These are phyloP conservation scores for Bombyx huttoni DNA, from an alignment of 2,888 invertebrate species.

Conservation along the genomic window DNA sequence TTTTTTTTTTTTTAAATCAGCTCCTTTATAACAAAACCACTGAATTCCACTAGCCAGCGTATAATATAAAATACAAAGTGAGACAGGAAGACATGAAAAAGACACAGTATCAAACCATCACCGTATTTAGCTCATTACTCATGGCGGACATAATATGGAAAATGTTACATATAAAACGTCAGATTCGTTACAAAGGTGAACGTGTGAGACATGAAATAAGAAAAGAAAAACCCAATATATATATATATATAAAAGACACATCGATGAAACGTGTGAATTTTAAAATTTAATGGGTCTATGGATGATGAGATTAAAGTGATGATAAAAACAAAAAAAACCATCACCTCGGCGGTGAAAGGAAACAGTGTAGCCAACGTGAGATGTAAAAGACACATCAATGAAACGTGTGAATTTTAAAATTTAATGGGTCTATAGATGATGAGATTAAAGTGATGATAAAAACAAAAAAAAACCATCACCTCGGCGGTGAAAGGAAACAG, in stretches of 20 bases:
- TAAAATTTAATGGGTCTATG: not conserved
- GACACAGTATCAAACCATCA: slow-evolving; percentile 66
- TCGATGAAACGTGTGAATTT: not conserved
- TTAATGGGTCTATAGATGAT: not conserved
- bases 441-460: slow-evolving; percentile 5
- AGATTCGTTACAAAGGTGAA: not conserved
- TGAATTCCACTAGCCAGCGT: slow-evolving; percentile 9
- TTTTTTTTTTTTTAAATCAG: slow-evolving; percentile 20
- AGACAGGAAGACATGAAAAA: slow-evolving; percentile 31
- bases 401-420: not conserved
- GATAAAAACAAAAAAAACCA: slow-evolving; percentile 30
- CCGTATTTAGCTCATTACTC: slow-evolving; percentile 39
- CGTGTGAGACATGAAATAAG: slow-evolving; percentile 5
- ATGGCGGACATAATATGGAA: slow-evolving; percentile 12
- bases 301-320: not conserved
- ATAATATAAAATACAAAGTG: slow-evolving; percentile 19
- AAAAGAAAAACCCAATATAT: not conserved
- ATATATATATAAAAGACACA: not conserved
- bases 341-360: slow-evolving; percentile 33
- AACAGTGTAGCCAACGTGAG: slow-evolving; percentile 22
- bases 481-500: slow-evolving; percentile 20
- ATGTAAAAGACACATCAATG: not conserved
- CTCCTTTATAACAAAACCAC: slow-evolving; percentile 26
- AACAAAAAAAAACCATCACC: slow-evolving; percentile 52
- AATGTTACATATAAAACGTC: not conserved